These are phyloP conservation scores for Columbina picui DNA, from an alignment of 2,113 vertebrate species.

Conservation along the genomic window DNA sequence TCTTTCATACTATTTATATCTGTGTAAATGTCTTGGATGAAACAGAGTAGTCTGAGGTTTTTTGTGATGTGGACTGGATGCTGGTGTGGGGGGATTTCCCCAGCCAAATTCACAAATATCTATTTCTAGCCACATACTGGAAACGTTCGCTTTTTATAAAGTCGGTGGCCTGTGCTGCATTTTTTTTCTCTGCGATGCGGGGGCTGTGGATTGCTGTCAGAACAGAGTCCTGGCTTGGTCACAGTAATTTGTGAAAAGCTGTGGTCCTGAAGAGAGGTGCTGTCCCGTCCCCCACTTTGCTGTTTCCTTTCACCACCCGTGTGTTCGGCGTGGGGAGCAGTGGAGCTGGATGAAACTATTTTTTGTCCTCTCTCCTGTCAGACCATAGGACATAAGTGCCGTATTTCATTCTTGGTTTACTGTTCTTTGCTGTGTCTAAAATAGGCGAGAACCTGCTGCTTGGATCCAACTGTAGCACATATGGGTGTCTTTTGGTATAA, in stretches of 20 bases:
- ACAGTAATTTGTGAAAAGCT: not conserved
- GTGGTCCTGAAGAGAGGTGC: not conserved
- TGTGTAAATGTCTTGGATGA: not conserved
- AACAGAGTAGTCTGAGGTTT: not conserved
- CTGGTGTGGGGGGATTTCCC: not conserved
- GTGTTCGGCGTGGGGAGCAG: not conserved
- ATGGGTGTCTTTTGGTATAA: not conserved
- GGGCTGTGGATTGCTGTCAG: not conserved
- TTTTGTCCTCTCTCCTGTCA: not conserved
- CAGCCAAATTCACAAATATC: not conserved
- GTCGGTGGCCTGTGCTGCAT: not conserved
- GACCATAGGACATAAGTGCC: not conserved
- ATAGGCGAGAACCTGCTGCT: not conserved
- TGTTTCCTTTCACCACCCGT: not conserved
- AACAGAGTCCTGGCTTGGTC: not conserved
- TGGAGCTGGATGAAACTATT: not conserved
- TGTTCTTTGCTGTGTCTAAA: slow-evolving; percentile 7
- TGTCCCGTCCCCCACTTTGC: not conserved
- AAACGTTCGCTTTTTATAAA: not conserved
- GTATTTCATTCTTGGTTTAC: not conserved
- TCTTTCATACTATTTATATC: not conserved
- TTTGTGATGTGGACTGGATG: not conserved
- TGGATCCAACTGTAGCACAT: not conserved
- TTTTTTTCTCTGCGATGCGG: not conserved
- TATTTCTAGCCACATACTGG: not conserved